Evolutionary conservation across 2,888 invertebrate species (phyloP).

Genomic region (Torymus auratus): DNA sequence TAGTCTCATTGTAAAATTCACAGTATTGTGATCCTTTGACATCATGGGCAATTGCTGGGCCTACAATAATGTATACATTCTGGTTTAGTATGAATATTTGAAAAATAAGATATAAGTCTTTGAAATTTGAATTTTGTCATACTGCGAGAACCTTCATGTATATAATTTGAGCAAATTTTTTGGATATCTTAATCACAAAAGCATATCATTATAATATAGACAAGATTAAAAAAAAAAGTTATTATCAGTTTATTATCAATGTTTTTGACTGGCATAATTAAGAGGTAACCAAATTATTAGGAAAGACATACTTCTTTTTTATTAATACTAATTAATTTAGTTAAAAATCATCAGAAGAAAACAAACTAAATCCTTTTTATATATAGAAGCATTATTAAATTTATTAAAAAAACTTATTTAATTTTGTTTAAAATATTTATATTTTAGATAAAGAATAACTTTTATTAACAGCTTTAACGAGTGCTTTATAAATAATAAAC

Average conservation of each 20-base stretch:
- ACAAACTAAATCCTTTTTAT: too few species aligned
- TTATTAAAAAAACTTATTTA: too few species aligned
- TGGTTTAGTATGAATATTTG: too few species aligned
- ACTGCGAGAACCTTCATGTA: too few species aligned
- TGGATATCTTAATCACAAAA: not conserved
- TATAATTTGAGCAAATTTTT: not conserved
- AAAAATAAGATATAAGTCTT: too few species aligned
- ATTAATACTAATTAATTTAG: not conserved
- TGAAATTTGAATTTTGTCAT: too few species aligned
- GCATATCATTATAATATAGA: constrained; percentile 5
- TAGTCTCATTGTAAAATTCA: constrained; percentile 83
- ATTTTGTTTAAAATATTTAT: too few species aligned
- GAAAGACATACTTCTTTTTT: not conserved
- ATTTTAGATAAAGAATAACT: too few species aligned
- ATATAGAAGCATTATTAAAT: too few species aligned
- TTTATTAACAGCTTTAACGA: too few species aligned
- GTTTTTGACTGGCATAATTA: constrained; percentile 9
- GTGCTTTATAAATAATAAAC: not conserved
- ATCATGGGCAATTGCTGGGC: constrained; percentile 63
- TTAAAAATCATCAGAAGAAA: too few species aligned
- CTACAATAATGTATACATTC: constrained; percentile 9
- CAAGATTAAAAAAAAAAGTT: constrained; percentile 37
- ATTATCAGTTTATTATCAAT: constrained; percentile 22
- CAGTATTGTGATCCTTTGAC: constrained; percentile 79
- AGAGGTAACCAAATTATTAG: not conserved